These are phyloP conservation scores for Callyntrura guangdongensis DNA, from an alignment of 2,888 invertebrate genomes.

Conservation along the genomic window DNA sequence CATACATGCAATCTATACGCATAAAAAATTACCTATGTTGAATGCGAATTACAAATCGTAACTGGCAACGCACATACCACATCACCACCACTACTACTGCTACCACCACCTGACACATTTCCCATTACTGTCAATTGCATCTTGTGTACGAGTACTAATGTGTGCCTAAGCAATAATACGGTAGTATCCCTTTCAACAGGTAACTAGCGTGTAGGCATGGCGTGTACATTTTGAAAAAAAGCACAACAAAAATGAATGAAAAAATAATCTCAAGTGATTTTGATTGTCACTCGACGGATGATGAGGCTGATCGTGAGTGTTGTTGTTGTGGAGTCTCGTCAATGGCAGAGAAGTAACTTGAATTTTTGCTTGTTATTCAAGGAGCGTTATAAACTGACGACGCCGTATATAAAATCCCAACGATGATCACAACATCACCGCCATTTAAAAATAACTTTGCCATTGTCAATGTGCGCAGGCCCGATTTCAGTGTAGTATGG, in stretches of 20 bases:
- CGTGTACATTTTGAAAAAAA: too few species aligned
- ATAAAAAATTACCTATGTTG: neutral
- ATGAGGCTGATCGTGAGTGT: too few species aligned
- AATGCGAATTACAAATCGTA: too few species aligned
- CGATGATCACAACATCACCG: too few species aligned
- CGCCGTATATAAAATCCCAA: too few species aligned
- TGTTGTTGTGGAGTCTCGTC: neutral
- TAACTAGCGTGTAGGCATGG: neutral
- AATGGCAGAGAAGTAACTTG: neutral
- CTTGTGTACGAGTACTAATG: neutral
- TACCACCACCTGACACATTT: slow-evolving; percentile 57
- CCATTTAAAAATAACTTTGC: too few species aligned
- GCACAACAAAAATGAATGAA: neutral
- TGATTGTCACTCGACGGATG: slow-evolving; percentile 12
- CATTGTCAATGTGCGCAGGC: slow-evolving; percentile 12
- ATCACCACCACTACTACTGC: too few species aligned
- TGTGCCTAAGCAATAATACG: neutral
- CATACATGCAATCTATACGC: neutral
- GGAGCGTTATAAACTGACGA: too few species aligned
- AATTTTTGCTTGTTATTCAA: neutral
- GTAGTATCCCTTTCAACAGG: neutral
- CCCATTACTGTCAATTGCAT: slow-evolving; percentile 55
- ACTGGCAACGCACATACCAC: neutral
- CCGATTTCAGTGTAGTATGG: neutral
- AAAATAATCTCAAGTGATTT: neutral